A percentile compares a stretch with the other conserved stretches of the same genome.
These are phyloP conservation scores for Dufourea novaeangliae DNA, from an alignment of 1,140 invertebrate genomes.

Conservation along the genomic window DNA sequence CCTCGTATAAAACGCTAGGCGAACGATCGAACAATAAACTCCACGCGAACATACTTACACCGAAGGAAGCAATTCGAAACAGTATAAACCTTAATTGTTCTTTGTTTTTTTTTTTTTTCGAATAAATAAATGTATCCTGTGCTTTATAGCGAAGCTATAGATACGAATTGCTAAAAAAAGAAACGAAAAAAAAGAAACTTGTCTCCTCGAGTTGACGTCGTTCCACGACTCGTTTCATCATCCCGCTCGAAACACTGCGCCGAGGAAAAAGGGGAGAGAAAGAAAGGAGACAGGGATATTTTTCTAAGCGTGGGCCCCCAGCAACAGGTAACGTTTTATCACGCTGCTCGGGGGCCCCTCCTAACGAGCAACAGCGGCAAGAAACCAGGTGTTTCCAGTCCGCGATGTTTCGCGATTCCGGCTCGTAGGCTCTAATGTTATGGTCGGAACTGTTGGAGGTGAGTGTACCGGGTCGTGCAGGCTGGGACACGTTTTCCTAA, in stretches of 20 bases:
- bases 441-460: conserved; percentile 73
- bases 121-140: too few species aligned
- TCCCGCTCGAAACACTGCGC: neutral
- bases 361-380: conserved; percentile 32
- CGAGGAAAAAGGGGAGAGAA: neutral
- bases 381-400: conserved; percentile 51
- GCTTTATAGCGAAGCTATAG: too few species aligned
- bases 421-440: conserved; percentile 69
- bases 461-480: conserved; percentile 78
- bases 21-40: neutral
- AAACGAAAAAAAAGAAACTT: too few species aligned
- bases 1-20: neutral
- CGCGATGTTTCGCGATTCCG: conserved; percentile 26
- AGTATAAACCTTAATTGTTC: neutral
- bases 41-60: neutral
- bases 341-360: neutral
- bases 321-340: conserved; percentile 51
- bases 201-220: neutral
- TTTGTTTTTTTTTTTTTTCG: too few species aligned
- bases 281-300: neutral
- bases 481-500: conserved; percentile 78
- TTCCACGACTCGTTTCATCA: neutral
- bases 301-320: conserved; percentile 22
- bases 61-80: neutral
- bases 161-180: neutral